These are phyloP conservation scores for Steinernema carpocapsae DNA, from an alignment of 2,888 invertebrate species.

Conservation along the genomic window DNA sequence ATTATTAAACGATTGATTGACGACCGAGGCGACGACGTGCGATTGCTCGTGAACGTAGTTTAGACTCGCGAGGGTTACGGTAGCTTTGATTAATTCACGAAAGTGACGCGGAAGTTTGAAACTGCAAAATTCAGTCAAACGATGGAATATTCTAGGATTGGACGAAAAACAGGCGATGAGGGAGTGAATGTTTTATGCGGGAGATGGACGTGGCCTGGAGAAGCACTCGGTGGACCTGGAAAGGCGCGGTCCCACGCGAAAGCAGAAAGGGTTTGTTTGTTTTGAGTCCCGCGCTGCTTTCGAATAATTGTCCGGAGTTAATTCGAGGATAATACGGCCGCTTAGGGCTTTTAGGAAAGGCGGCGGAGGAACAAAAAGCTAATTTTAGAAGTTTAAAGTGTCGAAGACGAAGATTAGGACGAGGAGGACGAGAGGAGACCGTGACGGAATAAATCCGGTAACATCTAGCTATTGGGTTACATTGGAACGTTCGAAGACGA, in stretches of 20 bases:
- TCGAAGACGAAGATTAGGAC: not conserved
- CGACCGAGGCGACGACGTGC: not conserved
- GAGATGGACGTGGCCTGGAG: no score
- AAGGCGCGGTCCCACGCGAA: no score
- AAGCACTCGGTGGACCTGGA: no score
- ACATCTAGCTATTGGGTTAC: conserved; percentile 7
- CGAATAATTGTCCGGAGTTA: not conserved
- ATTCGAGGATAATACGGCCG: conserved; percentile 10
- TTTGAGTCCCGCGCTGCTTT: no score
- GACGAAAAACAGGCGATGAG: no score
- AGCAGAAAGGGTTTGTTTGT: no score
- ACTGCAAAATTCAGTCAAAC: no score
- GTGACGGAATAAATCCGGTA: not conserved
- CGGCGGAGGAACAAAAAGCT: not conserved
- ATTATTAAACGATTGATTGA: conserved; percentile 7
- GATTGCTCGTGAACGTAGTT: not conserved
- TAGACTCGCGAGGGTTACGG: not conserved
- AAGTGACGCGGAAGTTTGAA: no score
- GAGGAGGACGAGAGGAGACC: not conserved
- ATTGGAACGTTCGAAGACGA: conserved; percentile 6
- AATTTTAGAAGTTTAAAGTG: conserved; percentile 4
- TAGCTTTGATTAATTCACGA: no score
- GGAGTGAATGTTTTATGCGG: no score
- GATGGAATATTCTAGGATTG: no score
- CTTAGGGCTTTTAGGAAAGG: not conserved